A percentile compares a stretch with the other conserved stretches of the same genome.
Evolutionary conservation across 2,888 invertebrate genomes (phyloP).

Genomic region (Drosophila peninsularis): DNA sequence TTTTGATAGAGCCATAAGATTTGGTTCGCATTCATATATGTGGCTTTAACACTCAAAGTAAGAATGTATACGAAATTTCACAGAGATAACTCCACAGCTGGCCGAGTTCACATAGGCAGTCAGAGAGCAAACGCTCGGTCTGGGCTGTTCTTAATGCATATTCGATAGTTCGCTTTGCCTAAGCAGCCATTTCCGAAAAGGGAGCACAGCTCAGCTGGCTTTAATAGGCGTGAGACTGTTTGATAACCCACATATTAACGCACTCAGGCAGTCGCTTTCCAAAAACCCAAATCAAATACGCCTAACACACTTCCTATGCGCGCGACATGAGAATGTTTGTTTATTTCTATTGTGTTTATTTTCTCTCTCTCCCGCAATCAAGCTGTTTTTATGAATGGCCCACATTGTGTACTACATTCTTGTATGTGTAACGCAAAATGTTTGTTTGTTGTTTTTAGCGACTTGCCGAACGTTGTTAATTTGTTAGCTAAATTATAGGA

Average conservation of each 20-base stretch:
- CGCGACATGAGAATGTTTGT: slow-evolving; percentile 20
- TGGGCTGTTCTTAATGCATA: slow-evolving; percentile 11
- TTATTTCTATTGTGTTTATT: slow-evolving; percentile 26
- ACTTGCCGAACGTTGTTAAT: slow-evolving; percentile 54
- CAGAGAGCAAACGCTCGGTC: not conserved
- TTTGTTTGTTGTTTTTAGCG: slow-evolving; percentile 36
- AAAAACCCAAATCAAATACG: slow-evolving; percentile 28
- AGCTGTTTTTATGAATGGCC: slow-evolving; percentile 67
- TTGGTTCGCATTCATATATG: not conserved
- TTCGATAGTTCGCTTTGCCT: slow-evolving; percentile 6
- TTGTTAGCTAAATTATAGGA: slow-evolving; percentile 49
- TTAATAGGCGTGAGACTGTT: slow-evolving; percentile 40
- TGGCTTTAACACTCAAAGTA: too few relatives aligned
- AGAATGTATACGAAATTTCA: not conserved
- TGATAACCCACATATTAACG: slow-evolving; percentile 43
- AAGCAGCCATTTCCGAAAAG: slow-evolving; percentile 7
- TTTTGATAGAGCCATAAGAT: not conserved
- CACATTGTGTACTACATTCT: slow-evolving; percentile 59
- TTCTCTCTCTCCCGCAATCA: not conserved
- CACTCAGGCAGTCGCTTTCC: slow-evolving; percentile 28
- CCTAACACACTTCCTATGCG: slow-evolving; percentile 9
- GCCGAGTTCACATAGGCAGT: not conserved
- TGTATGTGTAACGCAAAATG: slow-evolving; percentile 24
- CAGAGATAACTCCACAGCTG: not conserved
- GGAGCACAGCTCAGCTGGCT: not conserved